Evolutionary conservation across 2,797 vertebrate genomes (phyloP), one percentile per base, ranked within the genome.

Genomic region (Odontamblyopus lacepedii): DNA sequence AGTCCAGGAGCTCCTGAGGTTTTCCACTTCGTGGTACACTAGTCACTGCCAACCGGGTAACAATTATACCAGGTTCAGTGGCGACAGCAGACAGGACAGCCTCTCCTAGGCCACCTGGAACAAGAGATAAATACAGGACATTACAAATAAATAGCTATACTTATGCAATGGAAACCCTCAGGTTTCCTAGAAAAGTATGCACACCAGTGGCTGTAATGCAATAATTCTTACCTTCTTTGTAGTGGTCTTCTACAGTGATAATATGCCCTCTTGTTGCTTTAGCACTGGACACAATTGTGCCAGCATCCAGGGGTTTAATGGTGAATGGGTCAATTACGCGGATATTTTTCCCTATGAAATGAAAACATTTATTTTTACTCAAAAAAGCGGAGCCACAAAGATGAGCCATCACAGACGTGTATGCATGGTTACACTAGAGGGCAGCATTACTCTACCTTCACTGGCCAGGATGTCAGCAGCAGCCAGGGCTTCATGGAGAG

Each of bases 221-320:
- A 38, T 51, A 55, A 15, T 44, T 64, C 90, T 30, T 65, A 96
- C 96, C 96, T 89, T 98, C 95, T 81, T 83, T 94, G 87, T 96
- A 96, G 81, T 98, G 96, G 83, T 97, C 96, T 82, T 97, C 96
- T 60, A 98, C 96, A 0, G 95, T 97, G 82, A 97, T 95, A 69
- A 98, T 92, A 6, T 77, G 91, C 35, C 96, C 95, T 0, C 92
- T 83, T 9, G 95, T 96, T 67, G 93, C 95, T 85, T 78, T 92
- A 41, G 95, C 96, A 75, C 78, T 95, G 7, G 89, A 35, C 75
- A 97, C 67, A 78, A 98, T 95, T 53, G 95, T 96, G 7, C 79
- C 19, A 1, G 89, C 90, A 79, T 98, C 96, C 89, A 98, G 84
- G 8, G 96, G 96, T 77, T 97, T 98, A 80, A 98, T 92, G 60